A percentile compares a stretch with the other conserved stretches of the same genome.
These are phyloP conservation scores for Ciconia boyciana DNA, from an alignment of 2,113 vertebrate genomes.

Conservation along the genomic window DNA sequence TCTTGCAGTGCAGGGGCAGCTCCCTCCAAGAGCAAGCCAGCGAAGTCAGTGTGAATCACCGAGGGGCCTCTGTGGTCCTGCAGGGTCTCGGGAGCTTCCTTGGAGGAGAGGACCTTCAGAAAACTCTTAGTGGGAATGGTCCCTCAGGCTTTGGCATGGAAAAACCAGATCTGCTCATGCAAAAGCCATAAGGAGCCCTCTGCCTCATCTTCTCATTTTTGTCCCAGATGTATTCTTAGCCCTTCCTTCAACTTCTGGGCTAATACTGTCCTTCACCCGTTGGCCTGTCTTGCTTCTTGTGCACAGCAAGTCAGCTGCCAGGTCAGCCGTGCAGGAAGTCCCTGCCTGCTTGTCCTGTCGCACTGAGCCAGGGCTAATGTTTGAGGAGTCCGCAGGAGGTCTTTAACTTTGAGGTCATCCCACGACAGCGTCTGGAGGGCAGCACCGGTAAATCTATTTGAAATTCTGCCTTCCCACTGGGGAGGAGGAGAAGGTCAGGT, in stretches of 20 bases:
- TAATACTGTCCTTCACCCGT: neutral
- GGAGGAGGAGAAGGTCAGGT: conserved; percentile 22
- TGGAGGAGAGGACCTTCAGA: neutral
- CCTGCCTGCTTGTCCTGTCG: neutral
- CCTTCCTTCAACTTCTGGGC: neutral
- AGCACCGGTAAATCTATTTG: neutral
- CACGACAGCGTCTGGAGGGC: neutral
- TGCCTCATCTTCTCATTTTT: neutral
- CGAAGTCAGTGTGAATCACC: neutral
- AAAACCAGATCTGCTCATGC: neutral
- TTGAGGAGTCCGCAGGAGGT: neutral
- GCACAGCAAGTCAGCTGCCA: neutral
- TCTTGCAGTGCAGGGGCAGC: neutral
- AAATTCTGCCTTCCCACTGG: neutral
- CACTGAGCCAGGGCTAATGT: neutral
- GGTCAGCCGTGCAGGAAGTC: neutral
- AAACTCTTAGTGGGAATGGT: neutral
- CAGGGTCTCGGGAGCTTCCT: neutral
- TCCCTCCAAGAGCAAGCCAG: neutral
- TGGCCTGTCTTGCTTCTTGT: neutral
- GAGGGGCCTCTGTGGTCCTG: neutral
- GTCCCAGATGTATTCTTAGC: neutral
- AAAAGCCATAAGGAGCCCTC: neutral
- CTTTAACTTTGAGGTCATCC: conserved; percentile 34
- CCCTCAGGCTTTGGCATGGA: neutral